A percentile compares a stretch with the other conserved stretches of the same genome.
Conservation (phyloP, 2,888 invertebrate genomes). For the Amaurobius ferox region DNA sequence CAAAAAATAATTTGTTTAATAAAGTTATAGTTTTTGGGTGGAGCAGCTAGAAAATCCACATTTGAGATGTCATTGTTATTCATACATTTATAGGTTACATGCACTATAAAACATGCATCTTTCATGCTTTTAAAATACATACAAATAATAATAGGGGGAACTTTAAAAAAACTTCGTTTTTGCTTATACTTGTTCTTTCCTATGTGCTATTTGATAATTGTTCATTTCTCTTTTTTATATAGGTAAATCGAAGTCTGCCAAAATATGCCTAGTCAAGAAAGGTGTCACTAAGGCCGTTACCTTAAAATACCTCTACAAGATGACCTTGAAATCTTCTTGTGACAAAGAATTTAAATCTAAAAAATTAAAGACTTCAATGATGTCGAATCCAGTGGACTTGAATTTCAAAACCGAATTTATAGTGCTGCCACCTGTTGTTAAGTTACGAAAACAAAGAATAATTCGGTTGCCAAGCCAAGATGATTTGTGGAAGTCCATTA, state of each 20-base stretch:
- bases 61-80: no score
- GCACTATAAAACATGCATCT: no score
- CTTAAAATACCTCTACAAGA: neutral
- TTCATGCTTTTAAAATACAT: no score
- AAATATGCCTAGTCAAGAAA: conserved; percentile 51
- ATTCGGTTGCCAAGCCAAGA: conserved; percentile 74
- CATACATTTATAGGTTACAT: no score
- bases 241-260: conserved; percentile 33
- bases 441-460: neutral
- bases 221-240: neutral
- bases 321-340: neutral
- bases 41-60: no score
- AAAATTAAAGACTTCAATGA: conserved; percentile 4
- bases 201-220: neutral
- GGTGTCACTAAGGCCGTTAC: conserved; percentile 24
- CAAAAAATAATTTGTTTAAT: no score
- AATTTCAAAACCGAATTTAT: neutral
- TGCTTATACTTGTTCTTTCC: no score
- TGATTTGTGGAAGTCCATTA: conserved; percentile 93
- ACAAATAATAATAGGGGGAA: no score
- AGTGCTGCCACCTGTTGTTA: conserved; percentile 44
- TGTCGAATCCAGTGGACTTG: conserved; percentile 15
- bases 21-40: no score
- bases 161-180: no score
- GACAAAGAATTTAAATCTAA: conserved; percentile 32